Evolutionary conservation across 2,797 vertebrate species (phyloP).

Genomic region (Trematomus bernacchii): DNA sequence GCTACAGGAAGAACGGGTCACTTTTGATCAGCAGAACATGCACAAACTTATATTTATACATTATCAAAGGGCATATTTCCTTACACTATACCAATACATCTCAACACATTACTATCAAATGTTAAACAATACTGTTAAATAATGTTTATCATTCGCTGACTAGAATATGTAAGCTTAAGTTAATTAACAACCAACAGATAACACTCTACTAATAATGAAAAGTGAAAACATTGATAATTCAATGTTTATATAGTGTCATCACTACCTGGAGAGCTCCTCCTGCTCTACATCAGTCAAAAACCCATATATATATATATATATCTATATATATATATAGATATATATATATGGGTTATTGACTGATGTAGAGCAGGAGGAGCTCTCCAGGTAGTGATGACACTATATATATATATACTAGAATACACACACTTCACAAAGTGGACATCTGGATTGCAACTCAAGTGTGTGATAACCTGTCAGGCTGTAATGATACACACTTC

Average conservation of each 20-base stretch:
- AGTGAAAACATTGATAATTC: neutral
- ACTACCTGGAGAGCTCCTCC: neutral
- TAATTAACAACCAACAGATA: neutral
- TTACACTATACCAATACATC: neutral
- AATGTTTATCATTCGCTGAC: neutral
- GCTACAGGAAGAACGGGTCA: neutral
- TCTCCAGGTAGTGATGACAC: no score
- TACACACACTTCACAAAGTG: slow-evolving; percentile 32
- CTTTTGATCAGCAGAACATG: neutral
- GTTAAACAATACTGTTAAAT: neutral
- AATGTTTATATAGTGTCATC: neutral
- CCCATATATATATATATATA: neutral
- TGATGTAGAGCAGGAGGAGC: no score
- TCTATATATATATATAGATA: no score
- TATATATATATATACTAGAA: neutral
- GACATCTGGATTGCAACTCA: slow-evolving; percentile 41
- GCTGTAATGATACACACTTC: slow-evolving; percentile 27
- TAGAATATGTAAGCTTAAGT: slow-evolving; percentile 1
- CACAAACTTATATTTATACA: neutral
- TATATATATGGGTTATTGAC: no score
- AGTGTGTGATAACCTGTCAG: slow-evolving; percentile 26
- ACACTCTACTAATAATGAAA: neutral
- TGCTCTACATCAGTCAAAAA: slow-evolving; percentile 5
- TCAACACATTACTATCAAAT: neutral
- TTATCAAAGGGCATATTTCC: neutral